Percentiles rank a stretch among this genome's conserved stretches.
These are phyloP conservation scores for Diploptera punctata DNA, from an alignment of 2,888 invertebrate genomes.

Conservation along the genomic window DNA sequence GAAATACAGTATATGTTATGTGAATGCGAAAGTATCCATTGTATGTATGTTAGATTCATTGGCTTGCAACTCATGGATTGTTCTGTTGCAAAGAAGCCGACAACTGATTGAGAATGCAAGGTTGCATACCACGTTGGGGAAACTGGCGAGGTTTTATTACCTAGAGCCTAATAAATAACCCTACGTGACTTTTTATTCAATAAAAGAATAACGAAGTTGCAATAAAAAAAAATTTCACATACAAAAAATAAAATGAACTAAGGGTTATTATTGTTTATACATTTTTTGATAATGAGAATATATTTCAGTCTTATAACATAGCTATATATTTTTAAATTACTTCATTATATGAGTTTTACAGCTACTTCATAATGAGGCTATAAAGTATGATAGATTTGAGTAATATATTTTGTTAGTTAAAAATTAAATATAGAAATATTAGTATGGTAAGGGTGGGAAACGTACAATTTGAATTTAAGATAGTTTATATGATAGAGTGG, in stretches of 20 bases:
- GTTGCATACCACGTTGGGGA: not conserved
- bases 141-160: not conserved
- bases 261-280: not conserved
- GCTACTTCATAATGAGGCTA: not conserved
- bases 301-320: not conserved
- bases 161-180: not conserved
- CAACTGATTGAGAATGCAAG: not conserved
- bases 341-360: not conserved
- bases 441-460: too few species aligned
- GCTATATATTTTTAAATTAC: not conserved
- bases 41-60: not conserved
- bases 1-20: not conserved
- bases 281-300: not conserved
- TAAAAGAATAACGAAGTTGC: not conserved
- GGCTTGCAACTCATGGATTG: not conserved
- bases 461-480: too few species aligned
- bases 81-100: not conserved
- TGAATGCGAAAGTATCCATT: not conserved
- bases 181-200: slow-evolving; percentile 16
- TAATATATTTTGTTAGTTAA: not conserved
- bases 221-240: not conserved
- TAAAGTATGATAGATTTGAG: not conserved
- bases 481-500: too few species aligned
- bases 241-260: not conserved
- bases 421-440: not conserved